These are phyloP conservation scores for Drosophila mayaguana DNA, from an alignment of 2,888 invertebrate genomes.

Conservation along the genomic window DNA sequence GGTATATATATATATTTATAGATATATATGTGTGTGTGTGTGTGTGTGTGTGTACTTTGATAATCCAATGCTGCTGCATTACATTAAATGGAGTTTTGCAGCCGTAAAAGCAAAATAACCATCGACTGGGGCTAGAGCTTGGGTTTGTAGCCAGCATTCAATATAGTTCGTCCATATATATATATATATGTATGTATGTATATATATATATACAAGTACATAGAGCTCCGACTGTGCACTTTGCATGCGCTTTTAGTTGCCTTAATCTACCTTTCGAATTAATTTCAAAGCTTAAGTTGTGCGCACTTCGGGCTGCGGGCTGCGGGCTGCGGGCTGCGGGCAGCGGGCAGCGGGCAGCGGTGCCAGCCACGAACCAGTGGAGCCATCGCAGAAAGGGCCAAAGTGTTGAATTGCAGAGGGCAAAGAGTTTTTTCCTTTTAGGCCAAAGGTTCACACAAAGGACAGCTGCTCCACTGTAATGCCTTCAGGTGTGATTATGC, in stretches of 20 bases:
- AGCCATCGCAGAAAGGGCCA: constrained; percentile 14
- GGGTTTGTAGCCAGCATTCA: constrained; percentile 2
- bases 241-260: constrained; percentile 54
- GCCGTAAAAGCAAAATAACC: constrained; percentile 15
- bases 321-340: constrained; percentile 13
- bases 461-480: constrained; percentile 8
- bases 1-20: constrained; percentile 5
- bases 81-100: constrained; percentile 48
- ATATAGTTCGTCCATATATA: neutral
- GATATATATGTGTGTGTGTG: constrained; percentile 10
- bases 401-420: constrained; percentile 26
- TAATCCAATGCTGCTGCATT: constrained; percentile 51
- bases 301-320: neutral
- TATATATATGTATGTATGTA: constrained; percentile 1
- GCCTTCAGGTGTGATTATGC: constrained; percentile 27
- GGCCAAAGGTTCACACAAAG: constrained; percentile 17
- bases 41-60: constrained; percentile 30
- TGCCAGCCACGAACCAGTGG: constrained; percentile 3
- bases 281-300: constrained; percentile 43
- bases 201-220: constrained; percentile 3
- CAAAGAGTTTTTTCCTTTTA: constrained; percentile 19
- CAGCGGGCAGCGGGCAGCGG: too few species aligned
- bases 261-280: constrained; percentile 43
- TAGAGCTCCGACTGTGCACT: constrained; percentile 34
- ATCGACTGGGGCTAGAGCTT: neutral